These are phyloP conservation scores for Acanthurus leucopareius DNA, from an alignment of 2,797 vertebrate genomes.

Conservation along the genomic window DNA sequence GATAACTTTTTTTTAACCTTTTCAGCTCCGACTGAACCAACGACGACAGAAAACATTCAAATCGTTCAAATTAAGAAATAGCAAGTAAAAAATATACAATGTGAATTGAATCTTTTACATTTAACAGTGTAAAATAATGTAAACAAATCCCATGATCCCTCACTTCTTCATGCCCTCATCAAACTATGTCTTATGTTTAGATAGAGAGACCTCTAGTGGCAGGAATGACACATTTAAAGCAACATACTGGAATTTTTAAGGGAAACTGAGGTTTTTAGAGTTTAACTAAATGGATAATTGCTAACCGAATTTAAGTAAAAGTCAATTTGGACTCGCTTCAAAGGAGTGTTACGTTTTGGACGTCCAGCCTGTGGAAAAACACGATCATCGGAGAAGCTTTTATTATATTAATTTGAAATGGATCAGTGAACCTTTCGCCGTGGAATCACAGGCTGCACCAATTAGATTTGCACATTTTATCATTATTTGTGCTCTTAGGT, in stretches of 20 bases:
- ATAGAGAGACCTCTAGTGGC: no score
- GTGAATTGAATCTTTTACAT: no score
- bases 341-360: neutral
- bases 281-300: conserved; percentile 1
- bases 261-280: neutral
- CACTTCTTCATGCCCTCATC: no score
- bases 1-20: conserved; percentile 5
- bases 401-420: conserved; percentile 33
- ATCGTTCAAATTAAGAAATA: no score
- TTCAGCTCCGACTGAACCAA: neutral
- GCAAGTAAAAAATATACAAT: no score
- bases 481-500: conserved; percentile 36
- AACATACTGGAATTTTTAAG: no score
- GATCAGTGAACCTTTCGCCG: neutral
- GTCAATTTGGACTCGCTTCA: neutral
- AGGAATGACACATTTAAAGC: neutral
- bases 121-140: no score
- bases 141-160: no score
- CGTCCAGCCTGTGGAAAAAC: conserved; percentile 42
- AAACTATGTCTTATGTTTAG: no score
- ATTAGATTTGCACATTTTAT: conserved; percentile 52
- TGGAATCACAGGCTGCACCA: conserved; percentile 35
- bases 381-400: conserved; percentile 32
- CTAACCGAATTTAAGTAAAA: neutral
- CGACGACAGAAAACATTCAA: no score